Evolutionary conservation across 2,888 invertebrate genomes (phyloP).

Genomic region (Orthonevra nobilis): DNA sequence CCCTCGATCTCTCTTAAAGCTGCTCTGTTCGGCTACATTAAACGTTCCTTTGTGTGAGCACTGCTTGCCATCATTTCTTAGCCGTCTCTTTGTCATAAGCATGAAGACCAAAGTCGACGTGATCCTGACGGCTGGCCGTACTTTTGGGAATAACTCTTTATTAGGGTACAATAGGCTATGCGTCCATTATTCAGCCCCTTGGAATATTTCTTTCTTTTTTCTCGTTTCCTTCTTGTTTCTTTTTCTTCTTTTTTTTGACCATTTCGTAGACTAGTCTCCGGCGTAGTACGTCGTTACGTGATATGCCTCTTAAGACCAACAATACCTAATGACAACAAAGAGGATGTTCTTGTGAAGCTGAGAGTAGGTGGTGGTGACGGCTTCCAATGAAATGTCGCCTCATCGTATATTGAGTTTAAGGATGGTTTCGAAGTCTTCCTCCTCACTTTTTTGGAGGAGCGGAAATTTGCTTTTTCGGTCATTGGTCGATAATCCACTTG

Average conservation of each 20-base stretch:
- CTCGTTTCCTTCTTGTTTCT: neutral
- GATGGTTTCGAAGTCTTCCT: too few species aligned
- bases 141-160: conserved; percentile 62
- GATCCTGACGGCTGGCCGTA: conserved; percentile 39
- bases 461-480: conserved; percentile 53
- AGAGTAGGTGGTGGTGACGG: conserved; percentile 1
- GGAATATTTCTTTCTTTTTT: too few species aligned
- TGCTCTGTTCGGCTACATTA: conserved; percentile 3
- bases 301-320: conserved; percentile 25
- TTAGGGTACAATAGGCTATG: conserved; percentile 63
- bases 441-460: neutral
- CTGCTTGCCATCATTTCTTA: conserved; percentile 25
- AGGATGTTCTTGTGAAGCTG: conserved; percentile 8
- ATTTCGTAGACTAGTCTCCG: conserved; percentile 15
- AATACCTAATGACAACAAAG: conserved; percentile 28
- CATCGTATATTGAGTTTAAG: too few species aligned
- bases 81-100: conserved; percentile 29
- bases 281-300: conserved; percentile 27
- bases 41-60: neutral
- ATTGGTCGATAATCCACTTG: conserved; percentile 48
- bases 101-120: conserved; percentile 31
- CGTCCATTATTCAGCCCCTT: conserved; percentile 35
- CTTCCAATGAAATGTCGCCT: conserved; percentile 33
- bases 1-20: conserved; percentile 15
- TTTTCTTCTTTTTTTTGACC: neutral